A percentile compares a stretch with the other conserved stretches of the same genome.
phyloP scores from a whole-genome alignment of 2,888 invertebrate species.

The Phania funesta region DNA sequence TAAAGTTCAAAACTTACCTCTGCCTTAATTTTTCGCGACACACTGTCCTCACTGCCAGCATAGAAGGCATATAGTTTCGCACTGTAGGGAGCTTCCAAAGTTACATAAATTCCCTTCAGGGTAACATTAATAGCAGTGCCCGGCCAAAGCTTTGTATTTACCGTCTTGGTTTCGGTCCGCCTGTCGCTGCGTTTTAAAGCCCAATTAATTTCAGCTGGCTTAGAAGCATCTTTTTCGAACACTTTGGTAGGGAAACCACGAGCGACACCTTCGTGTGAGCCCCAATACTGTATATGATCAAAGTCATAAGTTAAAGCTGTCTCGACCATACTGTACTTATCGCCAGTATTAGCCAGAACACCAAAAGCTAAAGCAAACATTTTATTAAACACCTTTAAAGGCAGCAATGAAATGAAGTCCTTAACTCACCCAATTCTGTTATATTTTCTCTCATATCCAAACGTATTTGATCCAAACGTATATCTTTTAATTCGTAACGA shows the following conservation, averaged over 20 bases:
- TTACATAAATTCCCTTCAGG: constrained; percentile 86
- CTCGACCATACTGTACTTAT: constrained; percentile 84
- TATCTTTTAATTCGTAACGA: constrained; percentile 86
- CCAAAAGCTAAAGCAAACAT: constrained; percentile 72
- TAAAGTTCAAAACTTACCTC: constrained; percentile 77
- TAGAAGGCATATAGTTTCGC: constrained; percentile 85
- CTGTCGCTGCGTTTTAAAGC: constrained; percentile 83
- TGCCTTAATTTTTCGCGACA: constrained; percentile 77
- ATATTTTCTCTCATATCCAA: constrained; percentile 82
- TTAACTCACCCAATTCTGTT: constrained; percentile 82
- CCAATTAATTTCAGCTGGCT: constrained; percentile 85
- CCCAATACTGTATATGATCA: constrained; percentile 88
- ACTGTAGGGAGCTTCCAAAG: constrained; percentile 87
- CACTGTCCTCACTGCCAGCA: constrained; percentile 76
- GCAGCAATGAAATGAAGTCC: constrained; percentile 53
- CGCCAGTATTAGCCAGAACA: constrained; percentile 82
- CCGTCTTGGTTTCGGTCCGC: constrained; percentile 81
- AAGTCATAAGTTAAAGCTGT: constrained; percentile 88
- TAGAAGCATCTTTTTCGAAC: constrained; percentile 73
- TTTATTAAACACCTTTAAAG: neutral
- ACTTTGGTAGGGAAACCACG: constrained; percentile 78
- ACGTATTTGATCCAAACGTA: constrained; percentile 83
- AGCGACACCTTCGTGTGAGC: constrained; percentile 85
- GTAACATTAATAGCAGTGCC: constrained; percentile 92
- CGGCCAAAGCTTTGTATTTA: constrained; percentile 86